Evolutionary conservation across 2,113 vertebrate genomes (phyloP), one percentile per base, ranked within the genome.

Genomic region (Ariopsis seemanni): DNA sequence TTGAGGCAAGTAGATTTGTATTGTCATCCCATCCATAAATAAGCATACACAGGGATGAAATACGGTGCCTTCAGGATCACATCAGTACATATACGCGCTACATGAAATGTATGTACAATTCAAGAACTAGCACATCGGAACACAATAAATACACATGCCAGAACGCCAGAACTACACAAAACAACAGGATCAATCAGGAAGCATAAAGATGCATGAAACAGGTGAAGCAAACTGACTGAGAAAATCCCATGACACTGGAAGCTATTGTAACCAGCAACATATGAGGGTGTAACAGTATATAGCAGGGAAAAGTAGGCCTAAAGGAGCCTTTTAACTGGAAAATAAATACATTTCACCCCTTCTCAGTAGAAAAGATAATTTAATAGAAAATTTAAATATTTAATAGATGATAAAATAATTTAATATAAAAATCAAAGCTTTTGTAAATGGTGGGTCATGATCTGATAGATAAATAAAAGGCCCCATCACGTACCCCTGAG

Each of bases 1-100:
- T 67, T 53, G 82, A 83, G 82, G 82, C 62, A 11, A 67, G 62
- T 30, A 83, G 82, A 83, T 83, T 53, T 67, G 82, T 83, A 83
- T 67, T 62, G 0, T 83, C 48, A 67, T 83, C 82, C 25, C 42
- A 52, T 50, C 82, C 60, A 67, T 83, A 67, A 83, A 65, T 63
- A 83, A 67, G 62, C 60, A 67, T 4, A 8, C 82, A 27, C 25
- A 15, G 57, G 18, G 0, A 52, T 27, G 62, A 83, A 83, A 52
- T 83, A 83, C 2, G 42, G 22, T 52, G 82, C 62, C 25, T 67
- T 48, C 42, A 17, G 22, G 20, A 11, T 48, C 79, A 12, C 57
- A 42, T 30, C 17, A 5, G 2, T 34, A 30, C 14, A 20, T 20
- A 53, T 6, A 78, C 53, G 27, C 1, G 18, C 30, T 62, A 22